Evolutionary conservation across 1,140 invertebrate species (phyloP).

Genomic region (Trachymyrmex cornetzi): DNA sequence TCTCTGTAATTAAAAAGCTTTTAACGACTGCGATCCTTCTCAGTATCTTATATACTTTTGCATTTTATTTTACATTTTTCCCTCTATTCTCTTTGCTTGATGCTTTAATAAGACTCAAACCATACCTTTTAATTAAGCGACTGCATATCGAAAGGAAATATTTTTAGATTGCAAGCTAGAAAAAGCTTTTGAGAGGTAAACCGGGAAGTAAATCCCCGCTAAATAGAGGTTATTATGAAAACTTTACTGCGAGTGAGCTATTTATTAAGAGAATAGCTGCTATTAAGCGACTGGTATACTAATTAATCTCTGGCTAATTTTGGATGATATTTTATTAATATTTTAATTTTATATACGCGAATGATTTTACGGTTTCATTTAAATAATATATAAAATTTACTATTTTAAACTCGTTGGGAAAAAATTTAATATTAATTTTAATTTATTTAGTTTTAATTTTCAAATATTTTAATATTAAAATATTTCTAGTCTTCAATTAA

Average conservation of each 20-base stretch:
- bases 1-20: constrained; percentile 63
- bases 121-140: constrained; percentile 32
- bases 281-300: background rate
- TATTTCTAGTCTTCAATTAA: background rate
- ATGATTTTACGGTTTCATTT: background rate
- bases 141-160: constrained; percentile 46
- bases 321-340: constrained; percentile 8
- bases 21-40: constrained; percentile 43
- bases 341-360: background rate
- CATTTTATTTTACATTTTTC: constrained; percentile 18
- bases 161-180: constrained; percentile 9
- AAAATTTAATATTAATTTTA: constrained; percentile 3
- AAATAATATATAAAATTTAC: background rate
- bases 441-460: too few species aligned
- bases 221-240: constrained; percentile 28
- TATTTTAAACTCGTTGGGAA: background rate
- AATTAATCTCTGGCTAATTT: constrained; percentile 4
- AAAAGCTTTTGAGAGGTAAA: constrained; percentile 13
- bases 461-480: background rate
- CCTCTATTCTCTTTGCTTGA: constrained; percentile 6
- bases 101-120: constrained; percentile 39
- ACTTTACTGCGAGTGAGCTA: background rate
- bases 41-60: constrained; percentile 14
- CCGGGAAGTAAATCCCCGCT: background rate
- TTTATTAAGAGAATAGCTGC: constrained; percentile 13